Percentiles rank a stretch among this genome's conserved stretches.
Evolutionary conservation across 2,797 vertebrate genomes (phyloP).

Genomic region (Adelosebastes latens): DNA sequence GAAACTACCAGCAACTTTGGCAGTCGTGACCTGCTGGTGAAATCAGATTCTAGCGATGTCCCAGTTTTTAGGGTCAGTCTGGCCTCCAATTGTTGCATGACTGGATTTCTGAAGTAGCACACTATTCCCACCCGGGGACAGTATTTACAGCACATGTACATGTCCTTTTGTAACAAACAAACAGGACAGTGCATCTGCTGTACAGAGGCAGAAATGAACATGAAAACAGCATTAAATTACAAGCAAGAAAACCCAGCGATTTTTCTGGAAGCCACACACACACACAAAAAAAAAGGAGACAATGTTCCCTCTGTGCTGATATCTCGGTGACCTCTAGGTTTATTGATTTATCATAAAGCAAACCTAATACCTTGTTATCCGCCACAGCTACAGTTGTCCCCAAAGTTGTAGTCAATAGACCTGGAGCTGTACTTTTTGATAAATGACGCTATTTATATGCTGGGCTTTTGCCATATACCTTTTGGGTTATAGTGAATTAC

Average conservation of each 20-base stretch:
- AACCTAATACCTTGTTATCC: slow-evolving; percentile 45
- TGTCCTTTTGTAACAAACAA: not conserved
- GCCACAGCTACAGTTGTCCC: slow-evolving; percentile 19
- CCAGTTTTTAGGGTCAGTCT: slow-evolving; percentile 20
- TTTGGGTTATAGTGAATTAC: slow-evolving; percentile 15
- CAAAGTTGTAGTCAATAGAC: slow-evolving; percentile 25
- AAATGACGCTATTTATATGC: slow-evolving; percentile 39
- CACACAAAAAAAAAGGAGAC: not conserved
- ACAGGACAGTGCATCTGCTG: not conserved
- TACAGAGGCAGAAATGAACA: not conserved
- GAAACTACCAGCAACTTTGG: slow-evolving; percentile 1
- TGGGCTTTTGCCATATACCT: slow-evolving; percentile 14
- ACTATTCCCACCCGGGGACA: not conserved
- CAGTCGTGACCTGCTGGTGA: not conserved
- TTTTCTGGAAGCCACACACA: not conserved
- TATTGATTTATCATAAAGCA: slow-evolving; percentile 55
- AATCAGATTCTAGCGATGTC: slow-evolving; percentile 9
- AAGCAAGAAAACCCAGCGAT: not conserved
- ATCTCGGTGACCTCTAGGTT: slow-evolving; percentile 30
- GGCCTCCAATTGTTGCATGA: slow-evolving; percentile 3
- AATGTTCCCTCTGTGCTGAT: slow-evolving; percentile 19
- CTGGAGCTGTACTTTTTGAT: slow-evolving; percentile 40
- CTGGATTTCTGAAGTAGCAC: not conserved
- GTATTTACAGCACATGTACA: not conserved
- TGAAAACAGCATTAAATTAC: slow-evolving; percentile 6